phyloP scores from a whole-genome alignment of 1,140 invertebrate genomes.

The Pollicipes pollicipes region DNA sequence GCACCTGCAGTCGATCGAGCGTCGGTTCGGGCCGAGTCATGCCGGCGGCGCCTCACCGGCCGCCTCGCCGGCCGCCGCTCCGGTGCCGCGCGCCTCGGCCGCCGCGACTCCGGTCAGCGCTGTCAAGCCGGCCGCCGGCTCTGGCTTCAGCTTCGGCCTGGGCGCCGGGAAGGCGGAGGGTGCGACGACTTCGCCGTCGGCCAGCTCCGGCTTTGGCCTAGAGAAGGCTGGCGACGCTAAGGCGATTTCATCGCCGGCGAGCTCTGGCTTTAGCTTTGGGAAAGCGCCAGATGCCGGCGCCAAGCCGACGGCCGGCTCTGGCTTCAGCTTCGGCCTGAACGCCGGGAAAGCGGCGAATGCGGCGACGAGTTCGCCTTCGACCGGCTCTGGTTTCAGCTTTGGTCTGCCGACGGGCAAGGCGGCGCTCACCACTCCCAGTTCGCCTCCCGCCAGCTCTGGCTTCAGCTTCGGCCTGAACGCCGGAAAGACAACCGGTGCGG shows the following conservation, averaged over 20 bases:
- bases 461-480: slow-evolving; percentile 16
- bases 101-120: background rate
- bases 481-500: slow-evolving; percentile 19
- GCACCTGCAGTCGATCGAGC: slow-evolving; percentile 25
- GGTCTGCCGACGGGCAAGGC: slow-evolving; percentile 10
- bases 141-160: background rate
- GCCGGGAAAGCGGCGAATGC: slow-evolving; percentile 20
- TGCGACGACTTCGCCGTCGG: slow-evolving; percentile 1
- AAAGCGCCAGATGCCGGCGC: slow-evolving; percentile 8
- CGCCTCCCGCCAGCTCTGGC: slow-evolving; percentile 5
- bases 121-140: background rate
- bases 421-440: slow-evolving; percentile 12
- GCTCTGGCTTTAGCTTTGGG: slow-evolving; percentile 14
- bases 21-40: slow-evolving; percentile 9
- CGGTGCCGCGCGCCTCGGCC: background rate
- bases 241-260: too few species aligned
- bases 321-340: slow-evolving; percentile 15
- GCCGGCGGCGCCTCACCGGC: background rate
- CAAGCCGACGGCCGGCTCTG: slow-evolving; percentile 7
- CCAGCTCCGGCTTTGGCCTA: background rate
- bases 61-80: too few species aligned
- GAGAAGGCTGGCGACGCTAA: too few species aligned
- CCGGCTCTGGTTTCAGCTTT: too few species aligned
- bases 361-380: too few species aligned
- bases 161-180: background rate